These are phyloP conservation scores for Sebastes glaucus DNA, from an alignment of 2,797 vertebrate species.

Conservation along the genomic window DNA sequence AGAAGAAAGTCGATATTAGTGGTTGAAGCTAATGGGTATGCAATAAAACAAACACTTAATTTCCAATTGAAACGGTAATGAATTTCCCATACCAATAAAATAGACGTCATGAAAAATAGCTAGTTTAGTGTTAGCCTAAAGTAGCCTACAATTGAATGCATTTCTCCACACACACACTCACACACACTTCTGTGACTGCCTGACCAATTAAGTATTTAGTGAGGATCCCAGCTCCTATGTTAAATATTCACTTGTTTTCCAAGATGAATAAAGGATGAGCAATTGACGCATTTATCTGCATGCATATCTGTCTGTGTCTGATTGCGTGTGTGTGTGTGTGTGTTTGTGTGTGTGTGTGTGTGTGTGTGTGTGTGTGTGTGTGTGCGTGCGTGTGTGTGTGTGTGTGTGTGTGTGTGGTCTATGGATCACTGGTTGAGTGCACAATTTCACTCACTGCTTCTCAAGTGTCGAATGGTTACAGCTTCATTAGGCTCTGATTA, in stretches of 20 bases:
- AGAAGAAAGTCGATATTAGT: neutral
- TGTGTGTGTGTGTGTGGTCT: neutral
- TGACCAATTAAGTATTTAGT: conserved; percentile 83
- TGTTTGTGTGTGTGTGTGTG: neutral
- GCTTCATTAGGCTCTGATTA: conserved; percentile 54
- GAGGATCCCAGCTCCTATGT: conserved; percentile 74
- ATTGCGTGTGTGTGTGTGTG: conserved; percentile 1
- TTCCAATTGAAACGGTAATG: neutral
- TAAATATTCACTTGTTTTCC: conserved; percentile 86
- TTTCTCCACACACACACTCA: neutral
- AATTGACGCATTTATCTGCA: conserved; percentile 72
- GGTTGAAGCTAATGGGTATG: neutral
- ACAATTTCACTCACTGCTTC: conserved; percentile 27
- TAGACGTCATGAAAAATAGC: neutral
- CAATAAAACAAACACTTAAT: neutral
- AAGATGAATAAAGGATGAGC: conserved; percentile 85
- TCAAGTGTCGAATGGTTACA: conserved; percentile 35
- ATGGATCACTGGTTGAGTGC: conserved; percentile 22
- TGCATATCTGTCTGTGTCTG: neutral
- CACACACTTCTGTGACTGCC: conserved; percentile 56
- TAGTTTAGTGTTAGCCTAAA: neutral
- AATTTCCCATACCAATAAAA: neutral
- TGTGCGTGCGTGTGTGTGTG: neutral
- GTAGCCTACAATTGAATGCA: neutral
- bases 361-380: neutral